These are phyloP conservation scores for Ennomos erosarius DNA, from an alignment of 2,888 invertebrate genomes.

Conservation along the genomic window DNA sequence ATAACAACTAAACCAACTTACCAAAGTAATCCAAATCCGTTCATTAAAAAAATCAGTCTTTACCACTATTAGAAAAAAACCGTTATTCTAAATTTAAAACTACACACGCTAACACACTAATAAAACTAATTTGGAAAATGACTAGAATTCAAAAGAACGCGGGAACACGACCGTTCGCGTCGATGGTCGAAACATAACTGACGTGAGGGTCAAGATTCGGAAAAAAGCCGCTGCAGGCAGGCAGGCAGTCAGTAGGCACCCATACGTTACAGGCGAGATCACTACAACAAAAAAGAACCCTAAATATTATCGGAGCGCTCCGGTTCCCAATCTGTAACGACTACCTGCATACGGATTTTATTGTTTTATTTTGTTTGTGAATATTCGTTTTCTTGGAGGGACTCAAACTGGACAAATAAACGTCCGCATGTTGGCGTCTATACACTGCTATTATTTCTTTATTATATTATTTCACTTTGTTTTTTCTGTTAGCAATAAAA, in stretches of 20 bases:
- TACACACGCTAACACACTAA: slow-evolving; percentile 46
- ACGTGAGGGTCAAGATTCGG: slow-evolving; percentile 75
- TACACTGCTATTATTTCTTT: not conserved
- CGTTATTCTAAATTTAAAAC: slow-evolving; percentile 51
- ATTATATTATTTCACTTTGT: not conserved
- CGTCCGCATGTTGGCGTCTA: not conserved
- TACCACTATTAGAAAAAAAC: slow-evolving; percentile 53
- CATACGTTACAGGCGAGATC: slow-evolving; percentile 82
- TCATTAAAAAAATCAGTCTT: slow-evolving; percentile 69
- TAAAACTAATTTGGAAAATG: slow-evolving; percentile 77
- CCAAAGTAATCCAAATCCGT: slow-evolving; percentile 83
- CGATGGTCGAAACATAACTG: slow-evolving; percentile 81
- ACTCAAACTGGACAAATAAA: slow-evolving; percentile 1
- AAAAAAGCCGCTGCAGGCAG: slow-evolving; percentile 61
- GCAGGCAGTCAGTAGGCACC: slow-evolving; percentile 69
- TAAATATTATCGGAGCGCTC: slow-evolving; percentile 72
- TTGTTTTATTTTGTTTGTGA: slow-evolving; percentile 34
- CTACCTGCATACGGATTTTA: slow-evolving; percentile 36
- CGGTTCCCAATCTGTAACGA: slow-evolving; percentile 70
- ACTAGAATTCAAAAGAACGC: slow-evolving; percentile 78
- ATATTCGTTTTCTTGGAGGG: slow-evolving; percentile 13
- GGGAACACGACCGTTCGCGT: slow-evolving; percentile 73
- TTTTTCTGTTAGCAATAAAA: no score
- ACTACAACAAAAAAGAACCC: slow-evolving; percentile 83
- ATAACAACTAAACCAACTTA: slow-evolving; percentile 55